A percentile compares a stretch with the other conserved stretches of the same genome.
These are phyloP conservation scores for Xenotilapia flavipinnis DNA, from an alignment of 2,113 vertebrate species.

Conservation along the genomic window DNA sequence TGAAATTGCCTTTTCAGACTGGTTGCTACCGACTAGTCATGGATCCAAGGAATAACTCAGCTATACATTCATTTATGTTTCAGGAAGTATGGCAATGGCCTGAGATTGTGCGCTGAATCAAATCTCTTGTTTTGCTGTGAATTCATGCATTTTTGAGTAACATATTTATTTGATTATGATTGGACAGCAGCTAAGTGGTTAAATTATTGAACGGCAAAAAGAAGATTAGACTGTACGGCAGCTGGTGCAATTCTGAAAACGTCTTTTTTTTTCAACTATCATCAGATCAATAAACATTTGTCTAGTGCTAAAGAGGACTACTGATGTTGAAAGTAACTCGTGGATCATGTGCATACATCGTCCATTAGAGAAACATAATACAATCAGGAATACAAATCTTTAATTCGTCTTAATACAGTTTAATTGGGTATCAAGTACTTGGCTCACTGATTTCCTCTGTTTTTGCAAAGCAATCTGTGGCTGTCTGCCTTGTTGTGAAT, in stretches of 20 bases:
- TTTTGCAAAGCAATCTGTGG: neutral
- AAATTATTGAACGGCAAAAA: neutral
- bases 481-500: neutral
- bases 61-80: neutral
- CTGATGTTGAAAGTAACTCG: neutral
- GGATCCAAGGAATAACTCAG: neutral
- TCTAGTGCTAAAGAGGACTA: neutral
- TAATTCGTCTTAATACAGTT: conserved; percentile 4
- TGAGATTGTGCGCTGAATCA: neutral
- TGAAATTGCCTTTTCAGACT: neutral
- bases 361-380: neutral
- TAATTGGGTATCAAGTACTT: neutral
- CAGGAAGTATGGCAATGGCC: no score
- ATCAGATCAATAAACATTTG: neutral
- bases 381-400: conserved; percentile 7
- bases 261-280: fast-evolving
- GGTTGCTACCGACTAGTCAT: neutral
- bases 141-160: neutral
- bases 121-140: neutral
- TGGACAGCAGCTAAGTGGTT: neutral
- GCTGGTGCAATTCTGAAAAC: neutral
- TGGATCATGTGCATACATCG: neutral
- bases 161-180: neutral
- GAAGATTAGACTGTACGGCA: neutral
- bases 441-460: conserved; percentile 1